Conservation (phyloP, 2,888 invertebrate genomes). For the Trilocha varians region DNA sequence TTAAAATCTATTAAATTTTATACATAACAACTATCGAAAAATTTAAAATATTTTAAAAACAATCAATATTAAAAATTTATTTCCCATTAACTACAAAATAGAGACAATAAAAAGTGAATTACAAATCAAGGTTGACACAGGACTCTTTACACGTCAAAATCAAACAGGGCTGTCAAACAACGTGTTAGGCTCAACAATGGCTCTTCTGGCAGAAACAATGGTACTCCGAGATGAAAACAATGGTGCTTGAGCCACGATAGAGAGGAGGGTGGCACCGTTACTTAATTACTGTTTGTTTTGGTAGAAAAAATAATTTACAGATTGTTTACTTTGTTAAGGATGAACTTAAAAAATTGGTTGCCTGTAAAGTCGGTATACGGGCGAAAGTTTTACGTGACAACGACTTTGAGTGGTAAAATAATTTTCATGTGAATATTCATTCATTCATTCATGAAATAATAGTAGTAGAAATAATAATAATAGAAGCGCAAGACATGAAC, state of each 20-base stretch:
- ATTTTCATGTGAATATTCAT: too few relatives aligned
- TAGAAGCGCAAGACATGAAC: too few relatives aligned
- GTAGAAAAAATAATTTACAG: constrained; percentile 15
- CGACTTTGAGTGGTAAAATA: too few relatives aligned
- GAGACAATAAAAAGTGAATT: constrained; percentile 24
- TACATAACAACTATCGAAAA: too few relatives aligned
- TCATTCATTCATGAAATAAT: too few relatives aligned
- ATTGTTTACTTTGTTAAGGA: constrained; percentile 13
- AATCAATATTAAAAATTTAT: neutral
- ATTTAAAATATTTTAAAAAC: too few relatives aligned
- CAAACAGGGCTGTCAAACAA: constrained; percentile 45
- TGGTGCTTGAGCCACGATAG: constrained; percentile 26
- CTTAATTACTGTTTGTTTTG: constrained; percentile 28
- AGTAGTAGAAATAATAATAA: too few relatives aligned
- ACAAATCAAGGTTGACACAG: constrained; percentile 39
- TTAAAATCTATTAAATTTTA: too few relatives aligned
- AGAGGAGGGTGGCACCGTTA: constrained; percentile 11
- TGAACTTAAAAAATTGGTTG: constrained; percentile 5
- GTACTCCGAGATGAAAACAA: constrained; percentile 18
- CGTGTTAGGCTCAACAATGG: too few relatives aligned
- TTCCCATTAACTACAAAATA: constrained; percentile 10
- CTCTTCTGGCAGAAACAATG: constrained; percentile 17
- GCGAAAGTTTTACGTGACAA: too few relatives aligned
- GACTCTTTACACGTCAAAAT: constrained; percentile 32
- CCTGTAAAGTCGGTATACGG: too few relatives aligned